Conservation (phyloP, 2,888 invertebrate species). For the Eledone cirrhosa region DNA sequence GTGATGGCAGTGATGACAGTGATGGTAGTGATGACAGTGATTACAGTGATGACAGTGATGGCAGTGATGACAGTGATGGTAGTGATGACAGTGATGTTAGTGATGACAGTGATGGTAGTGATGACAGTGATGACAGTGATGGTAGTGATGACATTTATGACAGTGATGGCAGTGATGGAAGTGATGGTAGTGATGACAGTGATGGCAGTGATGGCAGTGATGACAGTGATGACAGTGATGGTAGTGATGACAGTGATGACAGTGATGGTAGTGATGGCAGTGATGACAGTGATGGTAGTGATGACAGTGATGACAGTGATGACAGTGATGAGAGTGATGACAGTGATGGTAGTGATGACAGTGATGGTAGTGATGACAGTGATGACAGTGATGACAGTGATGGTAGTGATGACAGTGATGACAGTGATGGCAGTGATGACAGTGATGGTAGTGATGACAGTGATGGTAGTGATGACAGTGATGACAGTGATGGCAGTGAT, state of each 20-base stretch:
- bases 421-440: neutral
- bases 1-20: slow-evolving; percentile 27
- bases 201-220: neutral
- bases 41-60: too few species aligned
- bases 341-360: too few species aligned
- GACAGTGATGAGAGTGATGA: too few species aligned
- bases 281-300: slow-evolving; percentile 16
- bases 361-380: slow-evolving; percentile 5
- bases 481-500: too few species aligned
- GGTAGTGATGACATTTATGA: too few species aligned
- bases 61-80: slow-evolving; percentile 4
- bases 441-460: neutral
- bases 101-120: too few species aligned
- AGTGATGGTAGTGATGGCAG: slow-evolving; percentile 8
- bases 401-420: slow-evolving; percentile 11
- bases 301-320: too few species aligned
- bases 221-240: neutral
- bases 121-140: slow-evolving; percentile 16
- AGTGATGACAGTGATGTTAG: too few species aligned
- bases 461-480: slow-evolving; percentile 23
- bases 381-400: neutral
- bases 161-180: too few species aligned
- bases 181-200: too few species aligned
- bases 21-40: too few species aligned
- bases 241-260: neutral